Conservation (phyloP, 2,797 vertebrate species). For the Neostethus bicornis region DNA sequence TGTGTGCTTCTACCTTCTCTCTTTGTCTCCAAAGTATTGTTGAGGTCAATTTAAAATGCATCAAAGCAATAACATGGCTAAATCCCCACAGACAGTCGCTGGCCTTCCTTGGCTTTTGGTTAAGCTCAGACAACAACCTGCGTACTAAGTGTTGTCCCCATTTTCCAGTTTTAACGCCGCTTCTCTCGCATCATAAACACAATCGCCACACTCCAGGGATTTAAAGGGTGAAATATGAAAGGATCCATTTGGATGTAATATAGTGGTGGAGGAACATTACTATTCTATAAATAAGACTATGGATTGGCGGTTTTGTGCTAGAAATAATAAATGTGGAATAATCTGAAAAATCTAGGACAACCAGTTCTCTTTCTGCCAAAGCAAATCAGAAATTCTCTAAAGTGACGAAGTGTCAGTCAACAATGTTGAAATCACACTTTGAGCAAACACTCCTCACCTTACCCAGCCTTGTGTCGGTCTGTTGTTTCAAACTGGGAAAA, state of each 20-base stretch:
- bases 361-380: background rate
- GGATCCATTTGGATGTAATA: conserved; percentile 17
- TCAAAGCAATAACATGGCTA: conserved; percentile 68
- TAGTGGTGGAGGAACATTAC: conserved; percentile 12
- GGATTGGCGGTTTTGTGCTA: conserved; percentile 1
- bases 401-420: conserved; percentile 37
- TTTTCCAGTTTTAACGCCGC: conserved; percentile 41
- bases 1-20: conserved; percentile 67
- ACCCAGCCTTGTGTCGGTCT: conserved; percentile 20
- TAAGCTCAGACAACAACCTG: conserved; percentile 62
- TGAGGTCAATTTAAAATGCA: conserved; percentile 78
- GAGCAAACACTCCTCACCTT: conserved; percentile 34
- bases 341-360: conserved; percentile 6
- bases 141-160: conserved; percentile 64
- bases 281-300: conserved; percentile 14
- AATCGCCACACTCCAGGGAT: conserved; percentile 24
- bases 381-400: background rate
- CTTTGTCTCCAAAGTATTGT: conserved; percentile 68
- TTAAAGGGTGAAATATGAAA: conserved; percentile 33
- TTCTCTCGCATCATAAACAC: conserved; percentile 21
- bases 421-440: conserved; percentile 46
- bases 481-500: conserved; percentile 61
- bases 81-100: conserved; percentile 65
- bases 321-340: conserved; percentile 9
- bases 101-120: conserved; percentile 68